Percentiles rank a stretch among this genome's conserved stretches.
Evolutionary conservation across 1,140 invertebrate species (phyloP).

Genomic region (Melanaphis sacchari): DNA sequence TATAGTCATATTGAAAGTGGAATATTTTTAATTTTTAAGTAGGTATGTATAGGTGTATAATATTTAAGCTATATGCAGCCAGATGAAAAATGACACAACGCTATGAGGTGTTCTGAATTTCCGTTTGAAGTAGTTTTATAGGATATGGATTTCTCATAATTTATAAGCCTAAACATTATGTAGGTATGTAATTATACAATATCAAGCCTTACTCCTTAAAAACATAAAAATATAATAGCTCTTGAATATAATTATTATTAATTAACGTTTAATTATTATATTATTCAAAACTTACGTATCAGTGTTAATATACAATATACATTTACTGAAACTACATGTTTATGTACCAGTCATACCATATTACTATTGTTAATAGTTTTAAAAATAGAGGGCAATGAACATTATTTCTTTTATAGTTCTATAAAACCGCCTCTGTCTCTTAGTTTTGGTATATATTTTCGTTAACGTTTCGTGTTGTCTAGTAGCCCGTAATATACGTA

Average conservation of each 20-base stretch:
- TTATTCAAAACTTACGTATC: neutral
- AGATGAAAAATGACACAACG: neutral
- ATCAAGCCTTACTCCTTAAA: neutral
- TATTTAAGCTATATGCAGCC: too few species aligned
- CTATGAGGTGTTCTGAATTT: neutral
- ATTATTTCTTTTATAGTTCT: neutral
- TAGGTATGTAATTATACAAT: neutral
- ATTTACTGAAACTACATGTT: neutral
- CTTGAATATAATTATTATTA: neutral
- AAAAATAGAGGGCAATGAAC: neutral
- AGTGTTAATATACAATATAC: neutral
- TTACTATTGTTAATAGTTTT: neutral
- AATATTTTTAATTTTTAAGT: too few species aligned
- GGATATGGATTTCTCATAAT: neutral
- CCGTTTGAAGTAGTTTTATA: neutral
- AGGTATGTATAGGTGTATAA: neutral
- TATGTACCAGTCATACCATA: neutral
- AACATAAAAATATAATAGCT: neutral
- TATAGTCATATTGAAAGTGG: neutral
- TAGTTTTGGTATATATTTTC: neutral
- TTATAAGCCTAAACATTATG: neutral
- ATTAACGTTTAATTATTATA: neutral
- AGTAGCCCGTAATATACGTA: neutral
- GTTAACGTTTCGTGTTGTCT: constrained; percentile 8
- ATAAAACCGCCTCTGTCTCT: neutral